Conservation (phyloP, 2,113 vertebrate genomes). For the Carettochelys insculpta region DNA sequence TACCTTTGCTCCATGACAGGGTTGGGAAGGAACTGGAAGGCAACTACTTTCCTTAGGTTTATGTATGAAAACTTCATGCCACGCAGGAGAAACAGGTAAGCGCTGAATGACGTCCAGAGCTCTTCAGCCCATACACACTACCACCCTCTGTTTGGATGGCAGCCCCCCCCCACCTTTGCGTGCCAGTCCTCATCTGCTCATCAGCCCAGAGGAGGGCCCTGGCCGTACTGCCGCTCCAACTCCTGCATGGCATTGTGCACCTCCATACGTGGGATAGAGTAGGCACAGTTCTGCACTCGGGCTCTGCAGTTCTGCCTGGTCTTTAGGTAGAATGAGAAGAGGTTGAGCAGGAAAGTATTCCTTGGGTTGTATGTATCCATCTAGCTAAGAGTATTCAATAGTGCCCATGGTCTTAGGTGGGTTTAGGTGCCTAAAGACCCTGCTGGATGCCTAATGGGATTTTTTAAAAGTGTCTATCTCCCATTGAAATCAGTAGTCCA, state of each 20-base stretch:
- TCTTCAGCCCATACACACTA: not conserved
- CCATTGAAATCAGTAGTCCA: not conserved
- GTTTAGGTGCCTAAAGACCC: not conserved
- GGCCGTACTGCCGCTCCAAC: not conserved
- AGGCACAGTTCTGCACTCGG: not conserved
- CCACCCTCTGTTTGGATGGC: not conserved
- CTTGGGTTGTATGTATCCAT: not conserved
- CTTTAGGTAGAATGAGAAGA: not conserved
- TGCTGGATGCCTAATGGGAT: accelerated
- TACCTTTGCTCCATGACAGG: not conserved
- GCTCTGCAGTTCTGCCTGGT: not conserved
- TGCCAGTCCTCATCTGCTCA: not conserved
- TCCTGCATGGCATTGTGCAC: not conserved
- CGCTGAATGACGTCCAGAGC: not conserved
- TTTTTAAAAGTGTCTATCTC: not conserved
- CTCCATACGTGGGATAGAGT: not conserved
- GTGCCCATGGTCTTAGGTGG: not conserved
- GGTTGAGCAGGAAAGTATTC: too few relatives aligned
- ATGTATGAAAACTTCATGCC: not conserved
- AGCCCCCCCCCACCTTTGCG: not conserved
- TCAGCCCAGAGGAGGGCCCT: not conserved
- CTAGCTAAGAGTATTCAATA: not conserved
- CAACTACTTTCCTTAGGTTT: not conserved
- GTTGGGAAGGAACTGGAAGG: not conserved
- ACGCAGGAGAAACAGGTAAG: not conserved